These are phyloP conservation scores for Odontamblyopus lacepedii DNA, from an alignment of 2,797 vertebrate species.

Conservation along the genomic window DNA sequence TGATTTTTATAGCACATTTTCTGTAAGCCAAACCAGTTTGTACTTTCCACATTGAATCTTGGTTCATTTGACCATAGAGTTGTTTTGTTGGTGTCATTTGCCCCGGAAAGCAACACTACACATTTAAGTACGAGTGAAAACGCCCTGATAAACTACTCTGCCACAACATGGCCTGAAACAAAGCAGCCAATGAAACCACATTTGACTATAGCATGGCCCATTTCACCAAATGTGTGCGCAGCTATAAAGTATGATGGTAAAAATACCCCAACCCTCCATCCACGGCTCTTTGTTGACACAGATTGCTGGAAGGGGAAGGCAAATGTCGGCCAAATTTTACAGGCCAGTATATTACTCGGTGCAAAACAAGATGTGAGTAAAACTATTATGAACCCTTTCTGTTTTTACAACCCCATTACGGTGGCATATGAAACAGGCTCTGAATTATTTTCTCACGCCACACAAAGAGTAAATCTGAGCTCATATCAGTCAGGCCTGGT, in stretches of 20 bases:
- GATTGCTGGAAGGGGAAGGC: constrained; percentile 24
- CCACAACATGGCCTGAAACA: constrained; percentile 53
- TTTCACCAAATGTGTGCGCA: constrained; percentile 58
- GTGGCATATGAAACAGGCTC: constrained; percentile 37
- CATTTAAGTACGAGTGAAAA: constrained; percentile 42
- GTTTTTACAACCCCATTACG: constrained; percentile 45
- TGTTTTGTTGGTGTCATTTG: constrained; percentile 69
- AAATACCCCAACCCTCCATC: constrained; percentile 35
- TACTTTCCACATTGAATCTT: neutral
- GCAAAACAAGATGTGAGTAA: constrained; percentile 55
- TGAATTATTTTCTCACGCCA: constrained; percentile 29
- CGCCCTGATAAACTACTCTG: constrained; percentile 40
- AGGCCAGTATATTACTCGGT: constrained; percentile 38
- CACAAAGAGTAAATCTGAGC: constrained; percentile 25
- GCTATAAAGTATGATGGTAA: constrained; percentile 49
- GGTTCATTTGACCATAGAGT: constrained; percentile 5
- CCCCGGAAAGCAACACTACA: constrained; percentile 40
- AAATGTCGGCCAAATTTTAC: constrained; percentile 45
- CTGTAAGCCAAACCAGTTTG: neutral
- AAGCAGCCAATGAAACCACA: constrained; percentile 58
- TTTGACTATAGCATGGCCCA: constrained; percentile 61
- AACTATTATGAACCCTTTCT: constrained; percentile 43
- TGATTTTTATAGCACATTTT: neutral
- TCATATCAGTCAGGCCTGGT: constrained; percentile 29
- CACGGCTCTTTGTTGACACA: constrained; percentile 47